These are phyloP conservation scores for Nothoprocta pentlandii DNA, from an alignment of 2,113 vertebrate species.

Conservation along the genomic window DNA sequence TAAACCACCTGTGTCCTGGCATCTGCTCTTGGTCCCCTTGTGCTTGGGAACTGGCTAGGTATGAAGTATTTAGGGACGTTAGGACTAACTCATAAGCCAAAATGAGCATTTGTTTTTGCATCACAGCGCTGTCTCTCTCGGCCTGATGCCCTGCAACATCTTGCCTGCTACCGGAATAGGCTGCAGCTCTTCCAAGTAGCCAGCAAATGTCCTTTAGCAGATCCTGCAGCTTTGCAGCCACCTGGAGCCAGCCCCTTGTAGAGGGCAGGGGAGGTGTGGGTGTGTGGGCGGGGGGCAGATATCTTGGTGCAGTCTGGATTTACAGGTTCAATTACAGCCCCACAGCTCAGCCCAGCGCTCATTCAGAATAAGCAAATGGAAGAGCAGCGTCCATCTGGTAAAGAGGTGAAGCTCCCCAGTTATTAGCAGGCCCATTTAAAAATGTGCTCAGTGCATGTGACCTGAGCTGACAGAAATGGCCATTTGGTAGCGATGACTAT, in stretches of 20 bases:
- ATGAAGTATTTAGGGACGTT: neutral
- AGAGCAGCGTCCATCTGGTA: neutral
- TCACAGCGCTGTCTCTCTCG: neutral
- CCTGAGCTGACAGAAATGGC: neutral
- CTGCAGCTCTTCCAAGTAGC: neutral
- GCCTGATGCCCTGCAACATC: rapidly evolving
- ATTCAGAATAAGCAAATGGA: constrained; percentile 20
- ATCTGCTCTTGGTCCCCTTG: neutral
- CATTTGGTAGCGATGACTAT: neutral
- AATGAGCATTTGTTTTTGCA: neutral
- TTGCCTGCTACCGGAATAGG: neutral
- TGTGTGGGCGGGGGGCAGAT: neutral
- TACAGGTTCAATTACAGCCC: rapidly evolving
- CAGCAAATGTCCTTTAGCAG: rapidly evolving
- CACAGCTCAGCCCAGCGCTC: rapidly evolving
- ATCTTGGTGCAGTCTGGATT: neutral
- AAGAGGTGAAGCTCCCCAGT: neutral
- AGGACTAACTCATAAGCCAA: neutral
- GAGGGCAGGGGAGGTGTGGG: neutral
- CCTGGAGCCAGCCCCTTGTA: neutral
- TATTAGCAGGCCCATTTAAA: neutral
- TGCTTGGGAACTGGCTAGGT: rapidly evolving
- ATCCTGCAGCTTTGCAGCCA: rapidly evolving
- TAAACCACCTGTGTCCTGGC: rapidly evolving
- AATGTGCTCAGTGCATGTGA: neutral